Evolutionary conservation across 1,140 invertebrate genomes (phyloP).

Genomic region (Pogonognathellus flavescens): DNA sequence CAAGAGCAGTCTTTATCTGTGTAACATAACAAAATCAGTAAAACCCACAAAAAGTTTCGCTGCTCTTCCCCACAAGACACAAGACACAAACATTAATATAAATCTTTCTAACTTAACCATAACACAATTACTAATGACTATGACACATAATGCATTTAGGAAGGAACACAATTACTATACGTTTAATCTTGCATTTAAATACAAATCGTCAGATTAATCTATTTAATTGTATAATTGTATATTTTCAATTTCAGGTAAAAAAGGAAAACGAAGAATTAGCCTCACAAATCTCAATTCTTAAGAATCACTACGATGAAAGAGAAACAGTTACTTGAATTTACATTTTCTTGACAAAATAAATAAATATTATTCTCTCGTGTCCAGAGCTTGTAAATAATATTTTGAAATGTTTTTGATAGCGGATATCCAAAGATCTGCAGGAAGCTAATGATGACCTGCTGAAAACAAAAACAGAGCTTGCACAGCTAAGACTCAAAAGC

Average conservation of each 20-base stretch:
- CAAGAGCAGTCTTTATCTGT: too few species aligned
- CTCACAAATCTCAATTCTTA: slow-evolving; percentile 53
- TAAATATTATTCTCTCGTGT: background rate
- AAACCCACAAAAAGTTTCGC: too few species aligned
- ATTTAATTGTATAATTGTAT: too few species aligned
- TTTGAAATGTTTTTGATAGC: background rate
- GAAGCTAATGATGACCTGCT: slow-evolving; percentile 48
- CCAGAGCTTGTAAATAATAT: background rate
- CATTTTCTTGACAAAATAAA: background rate
- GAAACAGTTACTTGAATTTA: slow-evolving; percentile 59
- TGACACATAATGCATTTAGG: too few species aligned
- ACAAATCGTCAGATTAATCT: too few species aligned
- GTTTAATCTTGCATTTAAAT: too few species aligned
- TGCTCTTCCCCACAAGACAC: too few species aligned
- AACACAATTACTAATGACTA: too few species aligned
- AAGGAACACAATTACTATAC: too few species aligned
- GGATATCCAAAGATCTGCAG: slow-evolving; percentile 25
- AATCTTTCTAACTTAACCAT: too few species aligned
- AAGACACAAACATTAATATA: too few species aligned
- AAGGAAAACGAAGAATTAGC: slow-evolving; percentile 64
- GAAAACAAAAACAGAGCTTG: slow-evolving; percentile 57
- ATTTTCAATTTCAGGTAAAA: too few species aligned
- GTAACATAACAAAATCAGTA: slow-evolving; percentile 1
- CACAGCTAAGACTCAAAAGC: slow-evolving; percentile 57
- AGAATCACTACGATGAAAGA: slow-evolving; percentile 60